phyloP scores from a whole-genome alignment of 2,797 vertebrate genomes.

The Ateles fusciceps region DNA sequence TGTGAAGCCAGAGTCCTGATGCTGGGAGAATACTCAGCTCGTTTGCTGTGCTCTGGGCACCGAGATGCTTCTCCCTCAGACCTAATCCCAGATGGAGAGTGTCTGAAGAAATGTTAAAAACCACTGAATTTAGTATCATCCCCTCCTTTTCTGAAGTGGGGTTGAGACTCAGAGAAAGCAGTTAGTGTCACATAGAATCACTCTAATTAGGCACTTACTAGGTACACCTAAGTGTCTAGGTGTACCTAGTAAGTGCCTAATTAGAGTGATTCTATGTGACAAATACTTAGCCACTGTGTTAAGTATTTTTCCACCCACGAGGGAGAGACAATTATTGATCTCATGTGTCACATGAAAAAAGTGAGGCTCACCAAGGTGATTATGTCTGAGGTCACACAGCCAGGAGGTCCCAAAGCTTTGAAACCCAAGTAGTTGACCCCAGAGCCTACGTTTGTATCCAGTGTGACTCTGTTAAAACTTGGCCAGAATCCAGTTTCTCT shows the following conservation, averaged over 20 bases:
- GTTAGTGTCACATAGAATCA: not conserved
- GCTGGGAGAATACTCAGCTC: not conserved
- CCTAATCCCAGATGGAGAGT: not conserved
- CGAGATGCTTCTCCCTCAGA: not conserved
- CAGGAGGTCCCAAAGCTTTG: not conserved
- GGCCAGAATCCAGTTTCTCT: not conserved
- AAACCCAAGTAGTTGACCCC: not conserved
- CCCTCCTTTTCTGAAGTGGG: not conserved
- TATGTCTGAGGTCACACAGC: not conserved
- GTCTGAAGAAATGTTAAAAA: not conserved
- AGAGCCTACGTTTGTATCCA: not conserved
- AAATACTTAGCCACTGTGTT: not conserved
- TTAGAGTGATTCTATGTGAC: too few species aligned
- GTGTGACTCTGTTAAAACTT: not conserved
- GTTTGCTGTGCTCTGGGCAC: not conserved
- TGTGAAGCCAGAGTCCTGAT: too few species aligned
- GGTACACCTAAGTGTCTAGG: too few species aligned
- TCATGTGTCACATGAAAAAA: not conserved
- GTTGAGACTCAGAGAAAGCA: not conserved
- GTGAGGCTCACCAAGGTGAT: not conserved
- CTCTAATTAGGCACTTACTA: not conserved
- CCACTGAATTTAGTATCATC: not conserved
- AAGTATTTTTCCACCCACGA: not conserved
- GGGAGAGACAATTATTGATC: not conserved
- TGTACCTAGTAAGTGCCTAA: too few species aligned